These are phyloP conservation scores for Chlamydotis undulata DNA, from an alignment of 2,113 vertebrate genomes.

Conservation along the genomic window DNA sequence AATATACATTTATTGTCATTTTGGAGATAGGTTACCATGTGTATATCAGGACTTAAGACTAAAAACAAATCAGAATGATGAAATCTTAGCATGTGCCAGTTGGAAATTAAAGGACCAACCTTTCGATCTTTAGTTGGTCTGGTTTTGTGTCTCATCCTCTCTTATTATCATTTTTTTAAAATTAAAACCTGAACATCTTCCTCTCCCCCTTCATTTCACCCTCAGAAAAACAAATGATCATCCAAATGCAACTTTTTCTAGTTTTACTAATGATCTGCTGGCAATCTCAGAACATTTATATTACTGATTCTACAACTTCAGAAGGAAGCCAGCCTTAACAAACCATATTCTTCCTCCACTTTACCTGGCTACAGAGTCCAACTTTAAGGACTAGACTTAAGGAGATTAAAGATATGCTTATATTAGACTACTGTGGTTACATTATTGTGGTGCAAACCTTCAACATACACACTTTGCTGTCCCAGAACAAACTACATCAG, in stretches of 20 bases:
- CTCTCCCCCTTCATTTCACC: not conserved
- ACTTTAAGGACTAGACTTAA: not conserved
- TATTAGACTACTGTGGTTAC: not conserved
- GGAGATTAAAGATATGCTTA: not conserved
- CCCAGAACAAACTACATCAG: not conserved
- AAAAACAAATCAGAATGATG: not conserved
- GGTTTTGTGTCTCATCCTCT: not conserved
- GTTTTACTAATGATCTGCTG: not conserved
- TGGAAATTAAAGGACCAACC: not conserved
- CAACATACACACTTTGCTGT: not conserved
- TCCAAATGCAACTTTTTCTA: not conserved
- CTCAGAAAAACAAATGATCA: not conserved
- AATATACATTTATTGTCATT: constrained; percentile 72
- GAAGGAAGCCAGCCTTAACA: not conserved
- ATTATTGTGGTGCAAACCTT: not conserved
- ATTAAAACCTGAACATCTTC: not conserved
- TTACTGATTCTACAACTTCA: not conserved
- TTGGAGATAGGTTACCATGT: constrained; percentile 56
- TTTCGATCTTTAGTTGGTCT: not conserved
- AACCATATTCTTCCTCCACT: not conserved
- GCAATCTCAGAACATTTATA: not conserved
- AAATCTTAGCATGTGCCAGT: not conserved
- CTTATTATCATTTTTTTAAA: not conserved
- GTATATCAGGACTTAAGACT: constrained; percentile 25
- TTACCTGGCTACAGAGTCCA: not conserved